Conservation (phyloP, 2,113 vertebrate species). For the Erinaceus europaeus region DNA sequence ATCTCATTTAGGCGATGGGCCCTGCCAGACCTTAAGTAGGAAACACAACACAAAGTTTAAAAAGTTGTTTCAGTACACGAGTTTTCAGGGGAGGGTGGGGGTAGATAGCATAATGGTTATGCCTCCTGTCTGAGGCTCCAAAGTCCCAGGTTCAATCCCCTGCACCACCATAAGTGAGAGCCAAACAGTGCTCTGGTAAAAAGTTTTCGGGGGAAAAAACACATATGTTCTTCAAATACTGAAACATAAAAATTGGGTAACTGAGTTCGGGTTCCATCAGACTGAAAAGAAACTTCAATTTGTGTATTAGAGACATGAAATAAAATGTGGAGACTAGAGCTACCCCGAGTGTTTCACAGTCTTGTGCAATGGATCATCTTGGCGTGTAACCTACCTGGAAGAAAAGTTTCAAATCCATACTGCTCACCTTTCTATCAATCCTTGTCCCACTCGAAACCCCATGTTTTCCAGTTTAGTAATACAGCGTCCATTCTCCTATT, state of each 20-base stretch:
- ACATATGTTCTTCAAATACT: slow-evolving; percentile 19
- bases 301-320: slow-evolving; percentile 30
- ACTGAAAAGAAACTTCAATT: slow-evolving; percentile 20
- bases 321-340: slow-evolving; percentile 17
- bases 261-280: slow-evolving; percentile 14
- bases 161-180: no score
- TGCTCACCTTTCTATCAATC: slow-evolving; percentile 93
- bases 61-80: neutral
- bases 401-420: slow-evolving; percentile 73
- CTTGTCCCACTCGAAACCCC: slow-evolving; percentile 95
- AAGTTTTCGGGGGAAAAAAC: neutral
- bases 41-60: slow-evolving; percentile 15
- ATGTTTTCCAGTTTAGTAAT: slow-evolving; percentile 94
- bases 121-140: no score
- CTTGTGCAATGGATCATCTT: slow-evolving; percentile 40
- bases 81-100: no score
- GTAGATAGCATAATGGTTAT: no score
- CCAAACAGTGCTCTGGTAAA: no score
- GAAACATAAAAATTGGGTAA: slow-evolving; percentile 17
- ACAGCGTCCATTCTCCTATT: slow-evolving; percentile 92
- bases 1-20: slow-evolving; percentile 26
- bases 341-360: slow-evolving; percentile 11
- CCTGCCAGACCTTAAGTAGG: neutral
- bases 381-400: slow-evolving; percentile 70
- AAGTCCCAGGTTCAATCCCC: no score